These are phyloP conservation scores for Cyaniris semiargus DNA, from an alignment of 2,888 invertebrate genomes.

Conservation along the genomic window DNA sequence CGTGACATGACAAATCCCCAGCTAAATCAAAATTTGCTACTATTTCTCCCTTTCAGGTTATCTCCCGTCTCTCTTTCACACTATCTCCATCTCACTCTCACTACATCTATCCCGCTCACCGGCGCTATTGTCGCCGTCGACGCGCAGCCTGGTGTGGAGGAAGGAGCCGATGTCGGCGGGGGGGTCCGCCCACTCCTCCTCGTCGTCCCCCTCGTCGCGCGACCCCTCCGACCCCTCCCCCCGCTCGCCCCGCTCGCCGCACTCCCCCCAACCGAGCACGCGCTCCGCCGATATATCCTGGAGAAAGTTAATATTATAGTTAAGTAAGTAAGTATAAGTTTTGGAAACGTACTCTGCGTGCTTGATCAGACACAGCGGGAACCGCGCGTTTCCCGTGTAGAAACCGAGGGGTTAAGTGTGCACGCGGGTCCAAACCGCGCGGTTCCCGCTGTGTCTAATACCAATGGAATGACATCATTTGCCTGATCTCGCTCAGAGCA, in stretches of 20 bases:
- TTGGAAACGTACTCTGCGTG: too few species aligned
- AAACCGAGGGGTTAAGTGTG: too few species aligned
- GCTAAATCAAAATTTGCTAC: too few species aligned
- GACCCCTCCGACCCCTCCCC: constrained; percentile 47
- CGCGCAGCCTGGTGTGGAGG: constrained; percentile 63
- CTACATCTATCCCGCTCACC: constrained; percentile 48
- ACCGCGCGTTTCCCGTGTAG: too few species aligned
- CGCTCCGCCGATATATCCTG: constrained; percentile 71
- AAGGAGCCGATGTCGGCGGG: constrained; percentile 75
- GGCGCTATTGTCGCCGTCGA: constrained; percentile 68
- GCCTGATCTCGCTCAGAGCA: too few species aligned
- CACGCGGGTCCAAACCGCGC: too few species aligned
- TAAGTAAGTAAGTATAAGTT: too few species aligned
- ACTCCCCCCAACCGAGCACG: constrained; percentile 60
- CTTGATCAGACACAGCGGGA: too few species aligned
- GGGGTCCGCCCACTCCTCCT: constrained; percentile 73
- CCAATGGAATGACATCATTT: too few species aligned
- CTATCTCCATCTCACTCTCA: background rate
- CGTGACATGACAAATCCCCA: too few species aligned
- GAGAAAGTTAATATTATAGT: background rate
- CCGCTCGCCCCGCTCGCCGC: constrained; percentile 47
- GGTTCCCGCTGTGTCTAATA: too few species aligned
- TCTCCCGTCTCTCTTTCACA: background rate
- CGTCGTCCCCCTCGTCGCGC: constrained; percentile 51
- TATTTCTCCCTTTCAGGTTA: background rate